These are phyloP conservation scores for Myioborus melanocephalus DNA, from an alignment of 2,797 vertebrate species.

Conservation along the genomic window DNA sequence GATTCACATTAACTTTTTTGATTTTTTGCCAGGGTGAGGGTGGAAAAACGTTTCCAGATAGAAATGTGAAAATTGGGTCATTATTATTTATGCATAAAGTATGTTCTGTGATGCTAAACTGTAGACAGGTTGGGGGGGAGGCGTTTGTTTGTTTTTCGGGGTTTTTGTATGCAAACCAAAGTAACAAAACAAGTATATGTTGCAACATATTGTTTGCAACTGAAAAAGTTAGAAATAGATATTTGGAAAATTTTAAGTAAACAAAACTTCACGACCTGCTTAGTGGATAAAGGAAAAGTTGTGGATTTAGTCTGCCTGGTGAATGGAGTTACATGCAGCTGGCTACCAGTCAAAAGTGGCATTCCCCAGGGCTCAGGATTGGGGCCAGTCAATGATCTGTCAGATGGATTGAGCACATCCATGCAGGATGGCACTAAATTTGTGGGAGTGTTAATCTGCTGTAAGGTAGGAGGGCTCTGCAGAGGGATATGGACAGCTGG, in stretches of 20 bases:
- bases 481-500: not conserved
- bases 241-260: not conserved
- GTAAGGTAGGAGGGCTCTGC: not conserved
- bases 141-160: not conserved
- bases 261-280: not conserved
- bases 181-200: not conserved
- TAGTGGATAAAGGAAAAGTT: not conserved
- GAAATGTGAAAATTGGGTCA: not conserved
- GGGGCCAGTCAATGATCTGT: too few relatives aligned
- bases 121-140: too few relatives aligned
- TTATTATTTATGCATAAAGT: not conserved
- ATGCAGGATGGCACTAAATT: not conserved
- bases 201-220: not conserved
- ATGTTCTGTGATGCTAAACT: not conserved
- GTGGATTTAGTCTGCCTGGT: not conserved
- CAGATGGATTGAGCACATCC: not conserved
- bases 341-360: not conserved
- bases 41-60: not conserved
- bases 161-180: not conserved
- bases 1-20: not conserved
- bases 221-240: not conserved
- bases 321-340: not conserved
- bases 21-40: accelerated
- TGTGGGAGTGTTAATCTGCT: not conserved
- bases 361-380: not conserved